Base-by-base conservation (phyloP, 2,888 invertebrate species). In the Cyclophora albipunctata region DNA sequence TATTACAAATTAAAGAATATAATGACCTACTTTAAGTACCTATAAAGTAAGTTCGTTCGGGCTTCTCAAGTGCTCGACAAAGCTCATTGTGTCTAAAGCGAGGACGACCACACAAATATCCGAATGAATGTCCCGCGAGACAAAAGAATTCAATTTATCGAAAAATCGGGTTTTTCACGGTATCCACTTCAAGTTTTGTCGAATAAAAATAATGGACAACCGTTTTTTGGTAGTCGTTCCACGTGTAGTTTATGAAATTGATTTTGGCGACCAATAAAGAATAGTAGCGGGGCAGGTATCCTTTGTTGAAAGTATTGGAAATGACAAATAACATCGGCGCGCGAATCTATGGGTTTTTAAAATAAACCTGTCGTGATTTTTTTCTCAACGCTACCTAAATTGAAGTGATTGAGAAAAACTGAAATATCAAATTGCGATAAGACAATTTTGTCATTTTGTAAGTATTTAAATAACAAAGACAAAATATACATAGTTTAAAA, bases 111-210 rank as follows among this genome's bases (percentile, higher is more conserved):
- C 51, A 53, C 53, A 55, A 55, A 60, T 55, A 54, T 55, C 48
- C 48, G 51, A 57, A 60, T 60, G 51, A 57, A 57, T 47, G 46
- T 41, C 48, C 47, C 33, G 34, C 49, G 48, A 53, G 55, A 62
- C 60, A 62, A 62, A 55, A 55, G 60, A 56, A 59, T 60, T 60
- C 62, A 62, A 62, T 62, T 60, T 62, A 57, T 56, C 54, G 62
- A 57, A 57, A 58, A 60, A 58, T 56, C 53, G 54, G 45, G 52
- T 54, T 55, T 58, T 54, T 51, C 46, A 43, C 47, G 50, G 48
- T 42, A 47, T 47, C 35, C 33, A 43, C 37, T 37, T 37, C 37
- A 43, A 34, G 43, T 43, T 43, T 37, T 37, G 37, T 43, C 43
- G 34, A 43, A 43, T 43, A 34, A 34, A 43, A 43, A 42, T 42